A percentile compares a stretch with the other conserved stretches of the same genome.
Evolutionary conservation across 2,797 vertebrate genomes (phyloP).

Genomic region (Halcyon smyrnensis): DNA sequence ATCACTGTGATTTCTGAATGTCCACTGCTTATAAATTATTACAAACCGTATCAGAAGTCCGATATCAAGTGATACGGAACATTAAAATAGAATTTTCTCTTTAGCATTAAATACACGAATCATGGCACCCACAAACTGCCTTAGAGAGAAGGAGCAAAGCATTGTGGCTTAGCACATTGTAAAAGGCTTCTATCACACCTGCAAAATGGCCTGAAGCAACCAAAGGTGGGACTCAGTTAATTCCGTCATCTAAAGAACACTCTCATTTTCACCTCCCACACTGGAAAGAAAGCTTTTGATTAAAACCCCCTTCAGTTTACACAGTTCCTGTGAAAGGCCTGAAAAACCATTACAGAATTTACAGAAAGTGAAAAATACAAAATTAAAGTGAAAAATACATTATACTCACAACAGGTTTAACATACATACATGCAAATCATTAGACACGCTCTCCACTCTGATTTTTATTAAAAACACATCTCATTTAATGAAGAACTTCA

Average conservation of each 20-base stretch:
- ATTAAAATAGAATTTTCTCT: not conserved
- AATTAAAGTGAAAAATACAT: not conserved
- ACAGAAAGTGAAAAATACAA: not conserved
- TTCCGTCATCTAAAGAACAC: not conserved
- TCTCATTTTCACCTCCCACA: not conserved
- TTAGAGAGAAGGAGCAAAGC: conserved; percentile 29
- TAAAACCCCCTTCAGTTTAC: not conserved
- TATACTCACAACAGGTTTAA: not conserved
- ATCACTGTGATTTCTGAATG: not conserved
- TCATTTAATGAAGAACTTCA: not conserved
- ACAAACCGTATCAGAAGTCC: not conserved
- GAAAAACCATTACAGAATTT: not conserved
- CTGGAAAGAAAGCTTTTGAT: not conserved
- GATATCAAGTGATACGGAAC: not conserved
- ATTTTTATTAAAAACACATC: not conserved
- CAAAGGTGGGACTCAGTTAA: not conserved
- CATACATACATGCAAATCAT: not conserved
- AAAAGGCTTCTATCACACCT: conserved; percentile 52
- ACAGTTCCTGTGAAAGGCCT: not conserved
- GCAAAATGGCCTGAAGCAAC: not conserved
- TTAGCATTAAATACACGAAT: not conserved
- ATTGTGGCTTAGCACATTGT: not conserved
- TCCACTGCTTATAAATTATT: not conserved
- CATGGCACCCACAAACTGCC: not conserved
- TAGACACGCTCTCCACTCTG: not conserved